These are phyloP conservation scores for Silurus aristotelis DNA, from an alignment of 2,797 vertebrate species.

Conservation along the genomic window DNA sequence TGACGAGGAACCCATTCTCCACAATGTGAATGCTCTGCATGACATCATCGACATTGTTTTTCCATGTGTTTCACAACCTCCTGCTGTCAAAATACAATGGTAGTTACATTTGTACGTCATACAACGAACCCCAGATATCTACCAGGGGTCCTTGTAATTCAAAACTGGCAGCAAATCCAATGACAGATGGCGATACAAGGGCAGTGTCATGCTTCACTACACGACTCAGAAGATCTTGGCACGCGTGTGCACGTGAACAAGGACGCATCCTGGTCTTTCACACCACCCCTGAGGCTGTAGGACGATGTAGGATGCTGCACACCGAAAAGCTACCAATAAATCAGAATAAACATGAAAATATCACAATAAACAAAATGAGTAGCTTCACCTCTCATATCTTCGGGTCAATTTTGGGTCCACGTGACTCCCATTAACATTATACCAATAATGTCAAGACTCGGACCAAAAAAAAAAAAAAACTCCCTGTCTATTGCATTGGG, in stretches of 20 bases:
- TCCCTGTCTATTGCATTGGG: too few species aligned
- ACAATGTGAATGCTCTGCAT: too few species aligned
- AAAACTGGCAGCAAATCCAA: conserved; percentile 45
- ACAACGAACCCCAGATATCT: not conserved
- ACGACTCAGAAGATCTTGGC: conserved; percentile 6
- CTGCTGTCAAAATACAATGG: conserved; percentile 8
- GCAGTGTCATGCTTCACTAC: conserved; percentile 10
- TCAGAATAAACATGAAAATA: too few species aligned
- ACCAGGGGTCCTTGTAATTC: conserved; percentile 15
- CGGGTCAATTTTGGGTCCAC: too few species aligned
- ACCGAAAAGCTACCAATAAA: too few species aligned
- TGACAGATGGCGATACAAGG: conserved; percentile 55
- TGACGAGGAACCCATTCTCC: not conserved
- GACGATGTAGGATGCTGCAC: too few species aligned
- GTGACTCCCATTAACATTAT: too few species aligned
- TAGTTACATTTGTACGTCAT: not conserved
- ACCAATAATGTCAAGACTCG: too few species aligned
- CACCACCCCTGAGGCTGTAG: not conserved
- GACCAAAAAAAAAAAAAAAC: too few species aligned
- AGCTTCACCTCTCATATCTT: too few species aligned
- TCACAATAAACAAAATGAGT: too few species aligned
- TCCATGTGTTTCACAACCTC: not conserved
- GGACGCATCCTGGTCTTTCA: not conserved
- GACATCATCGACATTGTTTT: not conserved
- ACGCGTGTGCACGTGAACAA: not conserved